Evolutionary conservation across 2,113 vertebrate species (phyloP), one percentile per base, ranked within the genome.

Genomic region (Crotophaga sulcirostris): DNA sequence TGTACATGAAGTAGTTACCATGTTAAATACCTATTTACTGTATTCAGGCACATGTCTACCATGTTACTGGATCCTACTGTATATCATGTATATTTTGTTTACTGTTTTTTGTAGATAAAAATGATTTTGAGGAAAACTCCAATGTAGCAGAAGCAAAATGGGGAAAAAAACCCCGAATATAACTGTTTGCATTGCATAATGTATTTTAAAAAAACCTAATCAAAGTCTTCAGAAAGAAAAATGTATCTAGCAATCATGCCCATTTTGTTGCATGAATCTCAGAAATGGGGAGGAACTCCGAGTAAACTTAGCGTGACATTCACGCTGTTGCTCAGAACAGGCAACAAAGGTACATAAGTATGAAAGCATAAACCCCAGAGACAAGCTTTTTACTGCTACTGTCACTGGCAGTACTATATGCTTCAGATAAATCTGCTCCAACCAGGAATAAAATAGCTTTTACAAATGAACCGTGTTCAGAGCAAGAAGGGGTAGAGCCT

Each of bases 81-180:
- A 3, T 36, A 16, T 11, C 66, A 8, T 23, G 5, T 28, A 20
- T 56, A 24, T 3, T 55, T 82, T 40, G 3, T 60, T 73, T 62
- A 20, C 12, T 75, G 17, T 34, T 76, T 56, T 77, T 77, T 79
- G 6, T 13, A 44, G 36, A 2, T 59, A 44, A 12, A 72, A n/a
- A 16, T 56, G 5, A 1, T 31, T 87, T 69, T 45, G 13, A 34
- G n/a, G 20, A 15, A 86, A 94, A 42, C 36, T 49, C 20, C 9
- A 73, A 18, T 3, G 1, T 13, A 56, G 4, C 1, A 0, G 82
- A 93, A 91, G 34, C 44, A 72, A 80, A 77, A 58, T 63, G 15
- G 17, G 31, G 21, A 62, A 66, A 55, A n/a, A 62, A 17, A 0
- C 0, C 4, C 5, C 0, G 1, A 63, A 21, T 58, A 12, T 6